phyloP scores from a whole-genome alignment of 2,888 invertebrate species.

The Cephus sareptanus region DNA sequence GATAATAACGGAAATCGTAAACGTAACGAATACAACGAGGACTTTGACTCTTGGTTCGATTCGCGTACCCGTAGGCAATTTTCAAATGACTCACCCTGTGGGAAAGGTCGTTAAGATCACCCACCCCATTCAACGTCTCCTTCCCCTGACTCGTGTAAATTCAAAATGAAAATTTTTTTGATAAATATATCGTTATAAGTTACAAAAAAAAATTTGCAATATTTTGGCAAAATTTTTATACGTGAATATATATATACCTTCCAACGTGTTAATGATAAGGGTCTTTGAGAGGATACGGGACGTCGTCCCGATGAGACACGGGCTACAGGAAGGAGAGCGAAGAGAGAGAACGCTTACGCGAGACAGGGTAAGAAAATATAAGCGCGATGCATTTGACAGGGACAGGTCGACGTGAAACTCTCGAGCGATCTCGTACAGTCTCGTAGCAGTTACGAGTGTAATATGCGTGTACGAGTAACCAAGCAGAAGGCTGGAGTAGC shows the following conservation, averaged over 20 bases:
- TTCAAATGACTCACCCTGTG: too few relatives aligned
- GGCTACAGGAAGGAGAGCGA: not conserved
- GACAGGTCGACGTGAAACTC: not conserved
- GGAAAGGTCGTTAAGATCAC: too few relatives aligned
- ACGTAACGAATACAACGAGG: constrained; percentile 31
- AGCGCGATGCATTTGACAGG: not conserved
- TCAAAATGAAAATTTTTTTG: too few relatives aligned
- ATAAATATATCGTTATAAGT: too few relatives aligned
- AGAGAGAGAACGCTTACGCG: not conserved
- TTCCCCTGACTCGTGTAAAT: too few relatives aligned
- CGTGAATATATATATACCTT: not conserved
- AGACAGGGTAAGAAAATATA: not conserved
- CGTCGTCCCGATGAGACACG: not conserved
- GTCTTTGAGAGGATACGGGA: not conserved
- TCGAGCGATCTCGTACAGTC: not conserved
- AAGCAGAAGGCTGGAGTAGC: constrained; percentile 1
- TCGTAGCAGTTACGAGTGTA: not conserved
- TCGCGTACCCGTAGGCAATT: not conserved
- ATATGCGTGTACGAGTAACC: not conserved
- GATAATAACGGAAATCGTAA: constrained; percentile 37
- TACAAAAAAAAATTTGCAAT: too few relatives aligned
- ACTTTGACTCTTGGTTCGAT: constrained; percentile 10
- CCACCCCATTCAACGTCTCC: too few relatives aligned
- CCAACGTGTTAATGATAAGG: not conserved
- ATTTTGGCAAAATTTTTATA: too few relatives aligned